Base-by-base conservation (phyloP, 2,888 invertebrate species). In the Ectemnius lituratus region DNA sequence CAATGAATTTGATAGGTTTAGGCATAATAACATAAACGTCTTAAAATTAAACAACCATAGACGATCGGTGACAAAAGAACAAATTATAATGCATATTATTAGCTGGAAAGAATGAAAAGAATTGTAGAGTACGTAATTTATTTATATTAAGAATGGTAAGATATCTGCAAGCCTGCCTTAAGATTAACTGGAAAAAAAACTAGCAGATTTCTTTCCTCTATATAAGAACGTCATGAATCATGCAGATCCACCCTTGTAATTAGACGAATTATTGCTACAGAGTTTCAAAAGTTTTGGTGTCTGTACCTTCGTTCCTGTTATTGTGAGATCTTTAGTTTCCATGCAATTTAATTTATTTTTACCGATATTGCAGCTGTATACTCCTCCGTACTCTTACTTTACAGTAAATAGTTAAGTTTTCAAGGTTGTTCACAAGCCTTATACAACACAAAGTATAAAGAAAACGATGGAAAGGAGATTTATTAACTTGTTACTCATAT, bases 51-150 rank as follows among this genome's bases (percentile, higher is more conserved):
- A 11, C 70, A 1, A 45, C 6, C 27, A 20, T 23, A 56, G 58
- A 60, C 20, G 4, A 69, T 60, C 13, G 23, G 62, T 58, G 16
- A 14, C 62, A 52, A 37, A 52, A 14, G 28, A 67, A 46, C 18
- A 57, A 37, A 46, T 46, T 28, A 16, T 49, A 61, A 46, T 66
- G 52, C 20, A 57, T 8, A 52, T 37, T 52, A 76, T 68, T 74
- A 60, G 64, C 59, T 65, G 65, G 18, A 47, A 64, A 45, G 47
- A 23, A 20, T 69, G 59, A 70, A 77, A 74, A 68, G 46, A 20
- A 70, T 68, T 76, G 70, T 82, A 84, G 75, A 73, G 59, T 80
- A 73, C 75, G 79, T 80, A 80, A 83, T 84, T 83, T 83, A 84
- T 83, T 83, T 78, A 64, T 28, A 13, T 59, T 62, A 75, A 78